These are phyloP conservation scores for Apis mellifera DNA, from an alignment of 1,140 invertebrate genomes.

Conservation along the genomic window DNA sequence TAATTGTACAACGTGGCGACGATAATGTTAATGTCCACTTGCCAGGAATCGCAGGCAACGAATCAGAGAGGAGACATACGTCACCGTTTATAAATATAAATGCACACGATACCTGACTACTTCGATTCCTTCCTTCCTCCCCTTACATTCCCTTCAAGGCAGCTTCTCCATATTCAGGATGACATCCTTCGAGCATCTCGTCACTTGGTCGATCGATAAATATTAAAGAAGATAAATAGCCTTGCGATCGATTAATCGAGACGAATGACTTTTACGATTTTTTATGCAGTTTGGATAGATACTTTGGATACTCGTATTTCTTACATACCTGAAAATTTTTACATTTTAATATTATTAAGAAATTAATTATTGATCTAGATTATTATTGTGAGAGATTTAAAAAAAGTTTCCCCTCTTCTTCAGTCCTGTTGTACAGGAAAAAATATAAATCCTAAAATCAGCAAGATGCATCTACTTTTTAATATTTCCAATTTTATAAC, in stretches of 20 bases:
- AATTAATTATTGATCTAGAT: no score
- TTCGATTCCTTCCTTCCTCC: neutral
- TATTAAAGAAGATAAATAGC: constrained; percentile 16
- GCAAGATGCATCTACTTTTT: no score
- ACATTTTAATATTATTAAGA: no score
- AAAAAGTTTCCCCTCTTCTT: no score
- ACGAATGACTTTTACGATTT: no score
- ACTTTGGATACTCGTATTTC: neutral
- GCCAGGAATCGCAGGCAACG: neutral
- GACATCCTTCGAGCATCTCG: neutral
- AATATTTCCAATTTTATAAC: no score
- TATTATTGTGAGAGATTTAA: no score
- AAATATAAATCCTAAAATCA: no score
- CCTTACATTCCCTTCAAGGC: neutral
- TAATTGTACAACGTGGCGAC: neutral
- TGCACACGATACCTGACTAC: neutral
- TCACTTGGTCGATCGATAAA: neutral
- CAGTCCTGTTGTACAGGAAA: no score
- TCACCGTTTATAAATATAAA: constrained; percentile 24
- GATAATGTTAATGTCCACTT: constrained; percentile 8
- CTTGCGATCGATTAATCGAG: neutral
- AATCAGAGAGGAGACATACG: neutral
- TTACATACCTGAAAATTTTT: neutral
- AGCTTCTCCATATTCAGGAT: constrained; percentile 5
- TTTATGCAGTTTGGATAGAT: neutral